Base-by-base conservation (phyloP, 53 echinoderm and acorn worm species). In the Antedon mediterranea region DNA sequence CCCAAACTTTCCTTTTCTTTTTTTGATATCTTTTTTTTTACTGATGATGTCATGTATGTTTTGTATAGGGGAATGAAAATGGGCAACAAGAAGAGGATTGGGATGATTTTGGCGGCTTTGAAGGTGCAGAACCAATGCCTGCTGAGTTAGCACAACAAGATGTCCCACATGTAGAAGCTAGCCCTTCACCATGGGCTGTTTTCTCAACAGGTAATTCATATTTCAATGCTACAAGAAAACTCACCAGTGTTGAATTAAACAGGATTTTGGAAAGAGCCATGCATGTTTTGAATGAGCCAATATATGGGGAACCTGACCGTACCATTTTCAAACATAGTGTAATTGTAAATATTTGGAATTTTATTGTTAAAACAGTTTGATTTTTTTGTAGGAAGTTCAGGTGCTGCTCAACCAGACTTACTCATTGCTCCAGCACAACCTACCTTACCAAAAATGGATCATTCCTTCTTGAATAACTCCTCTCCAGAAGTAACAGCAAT, bases 21-120 rank as follows among this genome's bases (percentile, higher is more conserved):
- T n/a, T n/a, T n/a, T n/a, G n/a, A n/a, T n/a, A n/a, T n/a, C n/a
- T n/a, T n/a, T n/a, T n/a, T n/a, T n/a, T n/a, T n/a, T n/a, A n/a
- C n/a, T n/a, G n/a, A n/a, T n/a, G n/a, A 37, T 6, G 37, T 6
- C 4, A 37, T 37, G 9, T 57, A 15, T 57, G 23, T 57, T 57
- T 57, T 57, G 23, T 57, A 57, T 26, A 57, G 57, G 23, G 57
- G 23, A 57, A 57, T 57, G 15, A 57, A 26, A 57, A 57, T 57
- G 57, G 57, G 9, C 57, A 57, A 2, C 57, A 94, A 0, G 94
- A 94, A 71, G 94, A 94, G 83, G 91, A 89, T 87, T 89, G 85
- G 76, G 76, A 76, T 76, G 94, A 94, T 74, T 94, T 94, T 91
- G 94, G 94, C 28, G 94, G 94, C 0, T 94, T 94, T 82, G 94